Evolutionary conservation across 2,113 vertebrate genomes (phyloP), one percentile per base, ranked within the genome.

Genomic region (Entosphenus tridentatus): DNA sequence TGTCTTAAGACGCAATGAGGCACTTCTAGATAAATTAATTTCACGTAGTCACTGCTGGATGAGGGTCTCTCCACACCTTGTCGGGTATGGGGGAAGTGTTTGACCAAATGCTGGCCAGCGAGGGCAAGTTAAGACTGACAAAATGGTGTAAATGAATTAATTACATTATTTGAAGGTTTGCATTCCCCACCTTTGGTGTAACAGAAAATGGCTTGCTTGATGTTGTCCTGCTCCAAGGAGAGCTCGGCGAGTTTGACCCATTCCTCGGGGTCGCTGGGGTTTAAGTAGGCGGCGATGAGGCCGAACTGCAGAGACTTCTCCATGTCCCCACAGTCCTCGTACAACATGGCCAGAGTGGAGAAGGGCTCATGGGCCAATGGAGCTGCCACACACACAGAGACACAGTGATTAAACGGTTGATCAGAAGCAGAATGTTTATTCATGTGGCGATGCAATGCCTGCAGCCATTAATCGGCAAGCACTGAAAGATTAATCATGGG

Each of bases 291-390:
- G 10, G 89, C 89, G 70, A 98, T 98, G 74, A 98, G 76, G 57
- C 89, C 88, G 72, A 97, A 97, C 77, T 98, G 93, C 56, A 98
- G 78, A 0, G 93, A 88, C 71, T 95, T 98, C 71, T 95, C 87
- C 83, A 85, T 82, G 75, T 98, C 89, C 3, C 84, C 86, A 59
- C 92, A 83, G 73, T 98, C 93, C 78, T 98, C 93, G 7, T 98
- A 90, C 77, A 98, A 90, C 92, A 97, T 96, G 56, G 92, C 92
- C 76, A 98, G 78, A 2, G 92, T 98, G 21, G 93, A 97, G 77
- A 98, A 98, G 0, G 93, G 93, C 73, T 96, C 92, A 1, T 92
- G 87, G n/a, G 93, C 93, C 77, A 96, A 78, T 71, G 93, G 93
- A 76, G 92, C 93, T 98, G 74, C 0, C 73, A 72, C 16, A 72